Evolutionary conservation across 1,140 invertebrate species (phyloP), one percentile per base, ranked within the genome.

Genomic region (Zophobas morio): DNA sequence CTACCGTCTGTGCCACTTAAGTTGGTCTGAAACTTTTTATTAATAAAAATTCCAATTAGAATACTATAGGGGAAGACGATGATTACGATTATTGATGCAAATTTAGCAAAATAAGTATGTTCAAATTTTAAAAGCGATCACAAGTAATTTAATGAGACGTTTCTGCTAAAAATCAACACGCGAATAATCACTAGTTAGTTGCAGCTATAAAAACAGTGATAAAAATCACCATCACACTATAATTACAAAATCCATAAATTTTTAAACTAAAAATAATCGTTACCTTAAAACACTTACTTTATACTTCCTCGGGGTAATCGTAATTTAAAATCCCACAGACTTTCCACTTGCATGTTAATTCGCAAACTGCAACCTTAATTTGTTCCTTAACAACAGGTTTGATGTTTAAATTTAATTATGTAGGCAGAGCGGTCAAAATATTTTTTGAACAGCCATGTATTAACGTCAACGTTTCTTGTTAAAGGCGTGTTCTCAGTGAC

Each of bases 381-480:
- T 56, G 54, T 35, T 56, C 54, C 3, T 33, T 51, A 39, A 60
- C 56, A 60, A 6, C 56, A 37, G 56, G 32, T 8, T 32, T 60
- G 56, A 60, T 60, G 56, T 37, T 60, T 60, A 60, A 60, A 60
- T 60, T 60, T 60, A 60, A 60, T 60, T 60, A 60, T 60, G 56
- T 39, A 36, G 35, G 36, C 56, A 60, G 53, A 35, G 34, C 35
- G n/a, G 56, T 60, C 56, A 60, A 60, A 60, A 60, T 60, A 60
- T 60, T 60, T 57, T 60, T 60, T 39, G 56, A 39, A 20, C 56
- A 60, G 6, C 34, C 35, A 60, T 39, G 34, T 60, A 54, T 54
- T 54, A 34, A 54, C 1, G 8, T 54, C 53, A 34, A 36, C 0
- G 56, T 36, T 60, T 60, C 56, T 36, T 39, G 56, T 60, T 60